Conservation (phyloP, 2,113 vertebrate species). For the Nestor notabilis region DNA sequence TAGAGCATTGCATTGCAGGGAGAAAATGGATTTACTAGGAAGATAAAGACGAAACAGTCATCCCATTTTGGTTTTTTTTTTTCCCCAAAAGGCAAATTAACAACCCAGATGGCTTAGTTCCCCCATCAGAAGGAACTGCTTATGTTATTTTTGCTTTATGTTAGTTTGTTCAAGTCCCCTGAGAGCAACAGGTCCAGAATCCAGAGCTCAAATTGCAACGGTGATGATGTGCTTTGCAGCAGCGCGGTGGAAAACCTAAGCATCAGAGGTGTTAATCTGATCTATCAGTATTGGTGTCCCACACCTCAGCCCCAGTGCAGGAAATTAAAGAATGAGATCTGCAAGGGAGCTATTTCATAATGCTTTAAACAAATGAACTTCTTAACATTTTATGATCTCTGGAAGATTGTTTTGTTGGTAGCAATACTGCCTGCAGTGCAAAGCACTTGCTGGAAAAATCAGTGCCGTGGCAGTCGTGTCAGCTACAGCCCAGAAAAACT, state of each 20-base stretch:
- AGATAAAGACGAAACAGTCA: not conserved
- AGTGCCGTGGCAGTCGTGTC: not conserved
- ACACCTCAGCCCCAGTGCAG: slow-evolving; percentile 56
- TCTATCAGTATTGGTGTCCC: slow-evolving; percentile 65
- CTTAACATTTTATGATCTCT: slow-evolving; percentile 65
- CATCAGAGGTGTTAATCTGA: slow-evolving; percentile 57
- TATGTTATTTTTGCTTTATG: not conserved
- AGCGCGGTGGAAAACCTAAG: not conserved
- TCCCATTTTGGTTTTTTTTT: not conserved
- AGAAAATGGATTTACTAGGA: not conserved
- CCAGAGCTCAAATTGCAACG: not conserved
- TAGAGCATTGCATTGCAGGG: not conserved
- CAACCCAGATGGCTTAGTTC: not conserved
- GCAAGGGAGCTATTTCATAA: slow-evolving; percentile 64
- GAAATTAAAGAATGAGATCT: slow-evolving; percentile 72
- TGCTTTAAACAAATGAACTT: slow-evolving; percentile 76
- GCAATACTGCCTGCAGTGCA: not conserved
- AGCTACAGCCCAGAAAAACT: not conserved
- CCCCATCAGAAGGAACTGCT: not conserved
- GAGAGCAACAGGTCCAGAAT: slow-evolving; percentile 6
- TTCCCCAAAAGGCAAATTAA: not conserved
- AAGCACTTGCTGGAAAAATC: not conserved
- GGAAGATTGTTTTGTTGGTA: slow-evolving; percentile 59
- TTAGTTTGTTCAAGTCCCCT: not conserved
- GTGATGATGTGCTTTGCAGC: slow-evolving; percentile 26